Conservation (phyloP, 2,888 invertebrate species). For the Zygaena filipendulae region DNA sequence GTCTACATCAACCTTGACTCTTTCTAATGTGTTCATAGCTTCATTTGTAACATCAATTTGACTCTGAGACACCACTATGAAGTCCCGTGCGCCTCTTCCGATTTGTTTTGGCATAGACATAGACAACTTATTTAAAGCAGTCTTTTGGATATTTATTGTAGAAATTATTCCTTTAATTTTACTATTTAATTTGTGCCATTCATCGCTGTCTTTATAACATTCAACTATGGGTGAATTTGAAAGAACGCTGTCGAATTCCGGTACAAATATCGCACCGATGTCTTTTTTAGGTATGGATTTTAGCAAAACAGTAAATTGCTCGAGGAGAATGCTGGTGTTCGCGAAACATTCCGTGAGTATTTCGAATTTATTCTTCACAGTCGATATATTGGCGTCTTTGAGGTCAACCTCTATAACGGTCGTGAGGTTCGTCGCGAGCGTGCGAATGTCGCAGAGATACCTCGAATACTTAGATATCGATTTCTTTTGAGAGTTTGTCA, state of each 20-base stretch:
- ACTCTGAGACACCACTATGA: slow-evolving; percentile 33
- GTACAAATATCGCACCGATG: slow-evolving; percentile 26
- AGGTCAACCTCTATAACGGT: slow-evolving; percentile 37
- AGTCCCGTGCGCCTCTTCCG: slow-evolving; percentile 20
- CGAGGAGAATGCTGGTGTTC: slow-evolving; percentile 64
- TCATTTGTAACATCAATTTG: slow-evolving; percentile 41
- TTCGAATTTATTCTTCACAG: slow-evolving; percentile 37
- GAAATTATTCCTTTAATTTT: slow-evolving; percentile 36
- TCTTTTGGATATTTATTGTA: slow-evolving; percentile 44
- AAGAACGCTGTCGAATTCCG: slow-evolving; percentile 42
- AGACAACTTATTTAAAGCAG: slow-evolving; percentile 35
- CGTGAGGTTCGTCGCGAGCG: slow-evolving; percentile 47
- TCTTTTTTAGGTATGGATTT: slow-evolving; percentile 54
- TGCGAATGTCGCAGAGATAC: slow-evolving; percentile 66
- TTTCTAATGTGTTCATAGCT: slow-evolving; percentile 31
- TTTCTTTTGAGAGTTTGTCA: slow-evolving; percentile 74
- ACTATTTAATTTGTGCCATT: slow-evolving; percentile 41
- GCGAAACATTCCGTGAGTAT: slow-evolving; percentile 58
- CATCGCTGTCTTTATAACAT: slow-evolving; percentile 46
- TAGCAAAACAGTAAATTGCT: slow-evolving; percentile 76
- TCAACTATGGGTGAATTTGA: slow-evolving; percentile 41
- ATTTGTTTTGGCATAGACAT: slow-evolving; percentile 35
- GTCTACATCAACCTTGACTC: slow-evolving; percentile 28
- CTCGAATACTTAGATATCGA: slow-evolving; percentile 69
- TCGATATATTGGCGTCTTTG: slow-evolving; percentile 31